Evolutionary conservation across 2,113 vertebrate species (phyloP).

Genomic region (Laticauda colubrina): DNA sequence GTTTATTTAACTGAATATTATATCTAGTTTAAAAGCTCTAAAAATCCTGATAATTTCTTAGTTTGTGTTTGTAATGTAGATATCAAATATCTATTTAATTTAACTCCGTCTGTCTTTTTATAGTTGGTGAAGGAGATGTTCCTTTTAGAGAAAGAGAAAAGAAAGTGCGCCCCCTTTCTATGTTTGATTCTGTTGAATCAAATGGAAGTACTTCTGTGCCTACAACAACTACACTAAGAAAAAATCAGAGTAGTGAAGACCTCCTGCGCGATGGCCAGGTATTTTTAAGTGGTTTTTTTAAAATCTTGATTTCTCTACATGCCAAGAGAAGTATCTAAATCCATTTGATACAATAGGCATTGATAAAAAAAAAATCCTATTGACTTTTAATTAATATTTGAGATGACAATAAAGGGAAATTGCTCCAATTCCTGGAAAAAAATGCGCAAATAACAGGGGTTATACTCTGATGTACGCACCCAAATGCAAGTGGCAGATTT

Average conservation of each 20-base stretch:
- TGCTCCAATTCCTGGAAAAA: neutral
- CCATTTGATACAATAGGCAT: neutral
- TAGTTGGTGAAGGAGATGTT: conserved; percentile 73
- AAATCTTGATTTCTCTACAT: neutral
- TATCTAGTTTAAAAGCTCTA: neutral
- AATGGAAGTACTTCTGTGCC: conserved; percentile 55
- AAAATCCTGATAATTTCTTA: neutral
- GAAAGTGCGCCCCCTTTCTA: conserved; percentile 87
- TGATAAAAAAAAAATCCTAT: neutral
- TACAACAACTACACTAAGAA: conserved; percentile 74
- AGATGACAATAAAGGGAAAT: neutral
- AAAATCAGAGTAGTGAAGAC: conserved; percentile 97
- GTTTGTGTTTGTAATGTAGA: neutral
- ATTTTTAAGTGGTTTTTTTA: neutral
- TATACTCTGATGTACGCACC: neutral
- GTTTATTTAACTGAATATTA: neutral
- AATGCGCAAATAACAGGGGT: neutral
- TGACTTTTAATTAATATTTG: neutral
- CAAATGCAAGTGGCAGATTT: neutral
- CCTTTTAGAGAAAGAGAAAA: conserved; percentile 80
- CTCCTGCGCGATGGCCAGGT: conserved; percentile 90
- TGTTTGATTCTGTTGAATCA: conserved; percentile 87
- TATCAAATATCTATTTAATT: neutral
- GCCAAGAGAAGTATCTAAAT: neutral
- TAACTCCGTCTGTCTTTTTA: neutral